Conservation (phyloP, 2,797 vertebrate genomes). For the Pteronotus mesoamericanus region DNA sequence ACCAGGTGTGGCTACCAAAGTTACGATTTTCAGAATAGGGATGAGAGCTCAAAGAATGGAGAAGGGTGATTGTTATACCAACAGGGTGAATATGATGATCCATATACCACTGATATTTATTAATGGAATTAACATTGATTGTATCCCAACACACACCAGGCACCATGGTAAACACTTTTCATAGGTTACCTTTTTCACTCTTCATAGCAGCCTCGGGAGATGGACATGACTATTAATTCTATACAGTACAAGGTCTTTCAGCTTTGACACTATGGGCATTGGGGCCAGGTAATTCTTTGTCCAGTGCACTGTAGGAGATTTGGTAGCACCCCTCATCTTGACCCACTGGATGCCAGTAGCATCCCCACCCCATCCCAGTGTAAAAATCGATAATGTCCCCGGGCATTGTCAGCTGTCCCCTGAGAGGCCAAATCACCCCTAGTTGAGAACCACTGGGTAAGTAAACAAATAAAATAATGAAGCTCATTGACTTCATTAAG, state of each 20-base stretch:
- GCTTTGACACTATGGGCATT: background rate
- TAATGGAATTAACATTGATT: background rate
- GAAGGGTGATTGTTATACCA: no score
- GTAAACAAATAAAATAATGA: background rate
- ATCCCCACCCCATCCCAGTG: accelerated
- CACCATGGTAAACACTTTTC: background rate
- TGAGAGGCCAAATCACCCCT: background rate
- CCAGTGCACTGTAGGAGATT: background rate
- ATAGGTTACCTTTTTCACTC: accelerated
- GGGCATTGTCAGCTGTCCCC: background rate
- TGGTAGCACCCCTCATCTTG: background rate
- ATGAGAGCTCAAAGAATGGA: background rate
- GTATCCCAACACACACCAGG: no score
- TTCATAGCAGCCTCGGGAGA: background rate
- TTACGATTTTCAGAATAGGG: background rate
- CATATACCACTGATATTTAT: accelerated
- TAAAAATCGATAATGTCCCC: background rate
- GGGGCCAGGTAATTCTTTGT: background rate
- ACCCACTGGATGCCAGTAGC: background rate
- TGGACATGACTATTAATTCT: background rate
- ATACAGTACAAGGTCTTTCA: background rate
- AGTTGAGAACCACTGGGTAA: background rate
- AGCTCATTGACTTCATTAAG: background rate
- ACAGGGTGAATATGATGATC: background rate
- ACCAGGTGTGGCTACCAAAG: background rate